Evolutionary conservation across 2,113 vertebrate genomes (phyloP), one percentile per base, ranked within the genome.

Genomic region (Mohoua ochrocephala): DNA sequence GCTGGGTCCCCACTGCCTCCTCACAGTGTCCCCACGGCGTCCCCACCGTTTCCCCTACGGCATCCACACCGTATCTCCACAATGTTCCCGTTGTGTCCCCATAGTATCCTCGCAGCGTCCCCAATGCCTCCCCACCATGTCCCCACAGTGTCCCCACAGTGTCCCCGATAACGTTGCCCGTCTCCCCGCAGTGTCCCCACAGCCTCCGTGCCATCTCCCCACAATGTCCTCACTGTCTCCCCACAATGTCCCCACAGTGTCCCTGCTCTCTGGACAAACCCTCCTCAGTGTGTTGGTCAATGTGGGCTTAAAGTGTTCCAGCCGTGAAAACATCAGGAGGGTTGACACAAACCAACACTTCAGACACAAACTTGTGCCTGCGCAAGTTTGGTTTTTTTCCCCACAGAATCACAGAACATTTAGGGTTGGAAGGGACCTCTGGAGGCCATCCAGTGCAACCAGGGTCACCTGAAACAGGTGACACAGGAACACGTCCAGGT

Each of bases 371-470:
- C 31, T 45, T 15, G 1, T 2, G 4, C 37, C 31, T 3, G 8
- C 1, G 2, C 11, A 2, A 1, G 8, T 47, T 30, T 10, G 10
- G 5, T 44, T 20, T 35, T 52, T 21, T 21, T 11, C 11, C 7
- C n/a, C 12, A 3, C 4, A 4, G 52, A 30, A n/a, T 45, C n/a
- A 26, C 27, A 6, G 30, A 53, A 30, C 68, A 41, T 61, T 53
- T 39, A 22, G 39, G 30, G 7, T 31, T 68, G n/a, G n/a, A 68
- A 53, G 14, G 28, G 24, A n/a, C 37, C 6, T 53, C 20, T 47
- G 53, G 30, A 47, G 14, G 30, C 26, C 39, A 15, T 15, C 11
- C 52, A 4, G 23, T 45, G 37, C 31, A 11, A 3, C 9, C 69
- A 82, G 53, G 5, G 20, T n/a, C 53, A 22, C 77, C 59, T 5